phyloP scores from a whole-genome alignment of 2,797 vertebrate genomes.

The Pseudopleuronectes americanus region DNA sequence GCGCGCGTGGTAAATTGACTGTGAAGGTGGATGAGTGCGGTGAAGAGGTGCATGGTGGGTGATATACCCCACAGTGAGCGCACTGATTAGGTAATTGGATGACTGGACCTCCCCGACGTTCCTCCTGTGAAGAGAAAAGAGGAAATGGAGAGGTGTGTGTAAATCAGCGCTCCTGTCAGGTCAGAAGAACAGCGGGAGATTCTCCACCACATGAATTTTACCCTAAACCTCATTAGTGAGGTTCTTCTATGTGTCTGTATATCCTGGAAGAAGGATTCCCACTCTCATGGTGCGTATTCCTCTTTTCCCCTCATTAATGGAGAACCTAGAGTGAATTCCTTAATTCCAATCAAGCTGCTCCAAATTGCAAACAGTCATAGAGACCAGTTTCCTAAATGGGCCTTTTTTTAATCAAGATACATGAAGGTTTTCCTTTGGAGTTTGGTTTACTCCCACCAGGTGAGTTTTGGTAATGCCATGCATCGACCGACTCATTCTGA shows the following conservation, averaged over 20 bases:
- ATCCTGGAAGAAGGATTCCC: neutral
- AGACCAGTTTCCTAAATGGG: no score
- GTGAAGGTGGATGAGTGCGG: constrained; percentile 66
- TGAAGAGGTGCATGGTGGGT: constrained; percentile 49
- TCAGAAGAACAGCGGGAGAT: constrained; percentile 1
- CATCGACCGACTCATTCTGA: no score
- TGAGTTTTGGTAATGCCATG: no score
- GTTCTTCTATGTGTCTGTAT: neutral
- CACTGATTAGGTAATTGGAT: constrained; percentile 71
- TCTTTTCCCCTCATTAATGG: neutral
- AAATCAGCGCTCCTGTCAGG: no score
- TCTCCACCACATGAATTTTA: constrained; percentile 9
- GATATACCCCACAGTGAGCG: constrained; percentile 53
- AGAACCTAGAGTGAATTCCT: no score
- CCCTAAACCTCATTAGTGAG: constrained; percentile 11
- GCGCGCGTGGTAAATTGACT: constrained; percentile 58
- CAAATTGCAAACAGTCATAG: no score
- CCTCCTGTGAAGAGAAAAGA: constrained; percentile 14
- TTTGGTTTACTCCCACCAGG: no score
- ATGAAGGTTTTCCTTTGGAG: no score
- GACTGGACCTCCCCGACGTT: constrained; percentile 42
- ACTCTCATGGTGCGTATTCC: neutral
- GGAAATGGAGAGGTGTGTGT: constrained; percentile 13
- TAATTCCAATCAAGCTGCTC: no score
- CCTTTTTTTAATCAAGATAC: no score